Evolutionary conservation across 1,140 invertebrate genomes (phyloP), one percentile per base, ranked within the genome.

Genomic region (Rhopalosiphum maidis): DNA sequence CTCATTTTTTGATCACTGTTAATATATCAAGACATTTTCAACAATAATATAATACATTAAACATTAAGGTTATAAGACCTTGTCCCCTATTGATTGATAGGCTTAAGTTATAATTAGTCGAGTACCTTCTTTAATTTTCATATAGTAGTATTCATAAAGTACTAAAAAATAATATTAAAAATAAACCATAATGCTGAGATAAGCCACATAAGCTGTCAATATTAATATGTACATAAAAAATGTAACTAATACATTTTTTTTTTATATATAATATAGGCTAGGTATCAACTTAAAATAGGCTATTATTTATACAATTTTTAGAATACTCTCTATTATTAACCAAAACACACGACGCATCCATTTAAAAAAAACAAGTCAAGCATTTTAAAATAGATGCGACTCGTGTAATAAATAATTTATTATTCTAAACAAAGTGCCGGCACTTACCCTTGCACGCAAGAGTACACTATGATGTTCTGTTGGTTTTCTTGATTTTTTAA

Each of bases 1-100:
- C 91, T 93, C 91, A 93, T 93, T 86, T 86, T 93, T 93, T 93
- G 68, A 93, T 93, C 91, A 93, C 91, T 93, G 91, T 86, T 93
- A 92, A 93, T 93, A 54, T 82, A 93, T 93, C 91, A 93, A 93
- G 77, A 93, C 48, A 93, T 85, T 85, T 86, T 93, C 55, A 93
- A 93, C 82, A 86, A 93, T 93, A 93, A 85, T 85, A 54, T 77
- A 77, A 77, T 86, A 93, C 68, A 92, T 82, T 54, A 93, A 54
- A 93, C 35, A 85, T 86, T 93, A 37, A 86, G 48, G 82, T 37
- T 54, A 41, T 23, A 55, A 93, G 37, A 93, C 77, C 77, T 93
- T 93, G 82, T 93, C 54, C 82, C 91, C 82, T 93, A 85, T 93
- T 93, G 91, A 93, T 93, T 93, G 91, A 92, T 92, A 92, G 91